Conservation (phyloP, 2,113 vertebrate species). For the Osmerus eperlanus region DNA sequence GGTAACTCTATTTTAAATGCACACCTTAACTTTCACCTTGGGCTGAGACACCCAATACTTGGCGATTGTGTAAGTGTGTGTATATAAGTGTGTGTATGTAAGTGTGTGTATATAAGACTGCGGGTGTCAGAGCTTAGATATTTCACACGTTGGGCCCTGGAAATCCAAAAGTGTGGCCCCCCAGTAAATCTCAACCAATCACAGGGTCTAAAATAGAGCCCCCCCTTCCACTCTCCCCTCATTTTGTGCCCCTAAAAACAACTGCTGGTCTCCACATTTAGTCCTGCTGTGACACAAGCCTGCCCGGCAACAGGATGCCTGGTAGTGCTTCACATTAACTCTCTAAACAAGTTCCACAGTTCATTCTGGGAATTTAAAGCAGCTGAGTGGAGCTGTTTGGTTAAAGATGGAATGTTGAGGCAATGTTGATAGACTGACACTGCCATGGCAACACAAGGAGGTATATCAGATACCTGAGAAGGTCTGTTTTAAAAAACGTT, state of each 20-base stretch:
- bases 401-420: constrained; percentile 27
- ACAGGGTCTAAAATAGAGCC: neutral
- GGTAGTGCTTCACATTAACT: constrained; percentile 51
- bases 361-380: constrained; percentile 32
- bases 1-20: constrained; percentile 54
- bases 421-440: neutral
- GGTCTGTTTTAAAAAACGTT: neutral
- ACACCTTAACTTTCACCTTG: constrained; percentile 52
- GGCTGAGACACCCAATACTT: constrained; percentile 14
- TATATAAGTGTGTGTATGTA: neutral
- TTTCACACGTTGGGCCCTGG: constrained; percentile 52
- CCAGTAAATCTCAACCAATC: constrained; percentile 48
- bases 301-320: constrained; percentile 62
- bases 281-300: constrained; percentile 37
- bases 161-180: constrained; percentile 46
- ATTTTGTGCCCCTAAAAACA: constrained; percentile 47
- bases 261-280: constrained; percentile 50
- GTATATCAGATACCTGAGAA: neutral
- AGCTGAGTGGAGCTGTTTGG: neutral
- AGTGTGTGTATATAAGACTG: neutral
- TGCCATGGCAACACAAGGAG: neutral
- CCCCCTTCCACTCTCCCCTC: constrained; percentile 31
- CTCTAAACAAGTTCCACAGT: constrained; percentile 24
- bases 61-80: neutral
- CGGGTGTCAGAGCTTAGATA: constrained; percentile 46